Evolutionary conservation across 2,113 vertebrate genomes (phyloP).

Genomic region (Scophthalmus maximus): DNA sequence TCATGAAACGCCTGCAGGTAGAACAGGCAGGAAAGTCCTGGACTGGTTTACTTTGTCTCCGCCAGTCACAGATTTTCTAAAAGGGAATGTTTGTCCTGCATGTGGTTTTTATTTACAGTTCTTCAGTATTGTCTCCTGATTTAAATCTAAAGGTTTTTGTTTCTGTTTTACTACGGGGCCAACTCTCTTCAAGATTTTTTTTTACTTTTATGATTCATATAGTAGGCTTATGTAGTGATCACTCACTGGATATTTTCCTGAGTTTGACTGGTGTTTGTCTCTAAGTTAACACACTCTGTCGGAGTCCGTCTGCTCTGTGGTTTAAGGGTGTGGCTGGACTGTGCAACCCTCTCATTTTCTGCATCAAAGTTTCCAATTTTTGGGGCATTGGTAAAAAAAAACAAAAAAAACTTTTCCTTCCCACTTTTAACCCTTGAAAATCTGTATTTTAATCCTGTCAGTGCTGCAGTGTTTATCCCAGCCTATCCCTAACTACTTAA

Average conservation of each 20-base stretch:
- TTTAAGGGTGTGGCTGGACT: constrained; percentile 43
- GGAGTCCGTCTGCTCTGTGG: neutral
- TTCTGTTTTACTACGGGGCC: too few relatives aligned
- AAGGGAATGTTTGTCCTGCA: too few relatives aligned
- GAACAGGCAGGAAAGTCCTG: neutral
- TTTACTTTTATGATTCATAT: neutral
- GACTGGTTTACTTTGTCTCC: too few relatives aligned
- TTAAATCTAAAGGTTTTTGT: too few relatives aligned
- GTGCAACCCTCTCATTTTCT: constrained; percentile 18
- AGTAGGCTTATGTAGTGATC: neutral
- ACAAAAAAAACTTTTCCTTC: constrained; percentile 25
- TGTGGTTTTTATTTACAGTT: too few relatives aligned
- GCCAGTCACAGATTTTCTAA: too few relatives aligned
- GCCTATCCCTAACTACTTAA: neutral
- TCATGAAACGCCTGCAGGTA: neutral
- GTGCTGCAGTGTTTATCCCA: neutral
- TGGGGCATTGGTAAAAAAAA: too few relatives aligned
- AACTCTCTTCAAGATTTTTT: neutral
- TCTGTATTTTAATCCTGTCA: neutral
- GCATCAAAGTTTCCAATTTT: neutral
- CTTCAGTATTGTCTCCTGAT: too few relatives aligned
- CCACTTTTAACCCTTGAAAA: constrained; percentile 29
- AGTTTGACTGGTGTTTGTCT: neutral
- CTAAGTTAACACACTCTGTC: neutral
- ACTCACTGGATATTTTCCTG: neutral